phyloP scores from a whole-genome alignment of 2,113 vertebrate species.

The Pontoporia blainvillei region DNA sequence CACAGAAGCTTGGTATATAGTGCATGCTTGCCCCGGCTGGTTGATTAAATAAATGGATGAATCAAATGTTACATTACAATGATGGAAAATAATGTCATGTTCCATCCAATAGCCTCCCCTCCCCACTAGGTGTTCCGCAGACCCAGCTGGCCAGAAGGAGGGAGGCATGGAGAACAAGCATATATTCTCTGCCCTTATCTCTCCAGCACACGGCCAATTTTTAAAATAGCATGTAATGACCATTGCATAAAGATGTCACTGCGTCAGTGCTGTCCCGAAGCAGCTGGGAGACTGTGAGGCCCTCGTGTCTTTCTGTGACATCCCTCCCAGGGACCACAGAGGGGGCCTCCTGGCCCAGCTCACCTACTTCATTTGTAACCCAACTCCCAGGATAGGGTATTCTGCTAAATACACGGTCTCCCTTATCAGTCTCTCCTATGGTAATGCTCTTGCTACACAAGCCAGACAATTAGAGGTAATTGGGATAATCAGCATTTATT shows the following conservation, averaged over 20 bases:
- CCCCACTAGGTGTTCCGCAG: not conserved
- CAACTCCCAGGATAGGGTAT: not conserved
- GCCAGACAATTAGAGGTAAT: slow-evolving; percentile 77
- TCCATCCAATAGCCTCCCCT: not conserved
- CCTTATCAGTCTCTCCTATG: slow-evolving; percentile 12
- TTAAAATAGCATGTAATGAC: slow-evolving; percentile 55
- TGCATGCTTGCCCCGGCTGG: not conserved
- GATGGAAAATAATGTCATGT: not conserved
- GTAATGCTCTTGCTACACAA: slow-evolving; percentile 54
- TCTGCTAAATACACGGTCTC: slow-evolving; percentile 19
- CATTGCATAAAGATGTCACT: slow-evolving; percentile 36
- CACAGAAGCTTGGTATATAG: not conserved
- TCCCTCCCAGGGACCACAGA: not conserved
- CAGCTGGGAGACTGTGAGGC: not conserved
- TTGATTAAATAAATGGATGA: slow-evolving; percentile 20
- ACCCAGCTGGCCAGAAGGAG: slow-evolving; percentile 17
- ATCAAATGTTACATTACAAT: slow-evolving; percentile 26
- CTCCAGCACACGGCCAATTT: slow-evolving; percentile 12
- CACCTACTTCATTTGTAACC: slow-evolving; percentile 29
- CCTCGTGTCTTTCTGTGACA: not conserved
- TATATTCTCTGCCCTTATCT: slow-evolving; percentile 7
- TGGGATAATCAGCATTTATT: slow-evolving; percentile 75
- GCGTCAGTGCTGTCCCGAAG: not conserved
- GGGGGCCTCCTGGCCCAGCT: not conserved
- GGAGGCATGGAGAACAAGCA: not conserved